Evolutionary conservation across 2,113 vertebrate species (phyloP).

Genomic region (Corynorhinus townsendii): DNA sequence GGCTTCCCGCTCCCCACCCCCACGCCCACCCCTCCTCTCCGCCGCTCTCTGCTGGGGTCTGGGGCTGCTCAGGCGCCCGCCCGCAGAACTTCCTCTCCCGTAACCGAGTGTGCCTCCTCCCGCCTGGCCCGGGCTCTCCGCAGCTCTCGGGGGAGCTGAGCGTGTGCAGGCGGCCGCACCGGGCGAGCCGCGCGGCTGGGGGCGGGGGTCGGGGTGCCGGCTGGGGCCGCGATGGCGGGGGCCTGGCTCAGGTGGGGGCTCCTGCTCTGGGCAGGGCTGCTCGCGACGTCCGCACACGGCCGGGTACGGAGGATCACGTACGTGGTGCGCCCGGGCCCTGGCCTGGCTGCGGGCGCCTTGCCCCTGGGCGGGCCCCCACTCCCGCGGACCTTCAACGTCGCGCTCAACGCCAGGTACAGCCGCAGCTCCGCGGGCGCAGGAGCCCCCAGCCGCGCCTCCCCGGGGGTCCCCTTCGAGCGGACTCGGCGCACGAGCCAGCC

Average conservation of each 20-base stretch:
- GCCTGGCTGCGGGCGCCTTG: conserved; percentile 58
- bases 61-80: conserved; percentile 53
- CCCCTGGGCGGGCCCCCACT: conserved; percentile 63
- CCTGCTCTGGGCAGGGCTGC: conserved; percentile 78
- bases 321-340: conserved; percentile 86
- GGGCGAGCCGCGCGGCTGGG: background rate
- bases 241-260: conserved; percentile 83
- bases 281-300: conserved; percentile 79
- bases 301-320: conserved; percentile 87
- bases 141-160: conserved; percentile 9
- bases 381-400: conserved; percentile 84
- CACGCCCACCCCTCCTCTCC: conserved; percentile 55
- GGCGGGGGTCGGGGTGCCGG: background rate
- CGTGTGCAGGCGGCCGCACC: conserved; percentile 6
- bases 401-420: conserved; percentile 81
- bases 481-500: conserved; percentile 87
- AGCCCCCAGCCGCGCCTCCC: conserved; percentile 43
- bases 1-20: conserved; percentile 63
- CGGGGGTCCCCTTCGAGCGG: conserved; percentile 81
- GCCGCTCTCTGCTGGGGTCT: conserved; percentile 55
- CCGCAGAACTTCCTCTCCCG: conserved; percentile 60
- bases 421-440: conserved; percentile 75
- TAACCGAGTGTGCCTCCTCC: conserved; percentile 64
- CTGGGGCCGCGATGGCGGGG: conserved; percentile 80
- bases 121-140: conserved; percentile 46